Evolutionary conservation across 2,888 invertebrate genomes (phyloP), one percentile per base, ranked within the genome.

Genomic region (Sussaba pulchella): DNA sequence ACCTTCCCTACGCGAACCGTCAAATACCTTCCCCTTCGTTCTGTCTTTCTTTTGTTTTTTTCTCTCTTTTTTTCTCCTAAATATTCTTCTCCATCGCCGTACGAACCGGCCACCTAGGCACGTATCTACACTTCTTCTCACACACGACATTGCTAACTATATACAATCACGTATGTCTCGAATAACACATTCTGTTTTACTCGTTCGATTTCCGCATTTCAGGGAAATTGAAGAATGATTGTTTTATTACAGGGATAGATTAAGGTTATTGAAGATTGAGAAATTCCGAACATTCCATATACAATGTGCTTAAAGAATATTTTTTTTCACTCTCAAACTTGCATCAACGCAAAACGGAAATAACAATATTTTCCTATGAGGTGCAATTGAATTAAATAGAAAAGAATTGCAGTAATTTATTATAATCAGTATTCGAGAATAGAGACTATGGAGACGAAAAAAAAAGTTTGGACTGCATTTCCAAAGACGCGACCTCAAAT

Each of bases 71-170:
- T 24, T 70, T 74, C 70, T 75, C 52, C 52, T 70, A 43, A 39
- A 75, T 70, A 75, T 50, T 43, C 43, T 31, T 57, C 57, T 71
- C 71, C 71, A 54, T 66, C 71, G 50, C 64, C 19, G 39, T 36
- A 66, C 17, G 47, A 70, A 64, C 50, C 64, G 50, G 79, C 79
- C 79, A 79, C 79, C 79, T 79, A 79, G 43, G 79, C 79, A 79
- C 79, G 79, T 79, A 75, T 79, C 21, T 12, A 66, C 74, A 63
- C 70, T 70, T 43, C 47, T 59, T 61, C 21, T 70, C 47, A 47
- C 70, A 21, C 50, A 57, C 17, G 57, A 17, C 47, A 59, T 12
- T 10, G 21, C 43, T 21, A 9, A 39, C 66, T 74, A 47, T 39
- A 47, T 31, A 72, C 43, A 21, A 64, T 70, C 74, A 64, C 64